A percentile compares a stretch with the other conserved stretches of the same genome.
Evolutionary conservation across 1,140 invertebrate genomes (phyloP).

Genomic region (Spodoptera litura): DNA sequence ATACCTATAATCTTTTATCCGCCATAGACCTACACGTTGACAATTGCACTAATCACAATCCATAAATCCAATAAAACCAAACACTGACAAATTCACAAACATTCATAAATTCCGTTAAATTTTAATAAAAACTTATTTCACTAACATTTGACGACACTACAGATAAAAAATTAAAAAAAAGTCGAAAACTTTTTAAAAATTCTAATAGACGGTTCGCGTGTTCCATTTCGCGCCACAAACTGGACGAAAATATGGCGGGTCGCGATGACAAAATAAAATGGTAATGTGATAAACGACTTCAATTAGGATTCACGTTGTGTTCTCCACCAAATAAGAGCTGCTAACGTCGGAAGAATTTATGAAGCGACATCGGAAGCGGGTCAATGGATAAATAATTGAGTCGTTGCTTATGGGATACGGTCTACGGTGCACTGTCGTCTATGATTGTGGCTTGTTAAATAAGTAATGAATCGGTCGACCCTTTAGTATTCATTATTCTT

Average conservation of each 20-base stretch:
- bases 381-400: constrained; percentile 69
- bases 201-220: constrained; percentile 58
- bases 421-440: not conserved
- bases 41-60: too few species aligned
- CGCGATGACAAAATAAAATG: constrained; percentile 60
- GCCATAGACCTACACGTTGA: too few species aligned
- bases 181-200: constrained; percentile 41
- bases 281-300: constrained; percentile 54
- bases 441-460: not conserved
- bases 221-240: constrained; percentile 63
- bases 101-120: not conserved
- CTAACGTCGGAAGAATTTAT: constrained; percentile 56
- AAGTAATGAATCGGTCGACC: too few species aligned
- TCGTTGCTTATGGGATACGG: constrained; percentile 46
- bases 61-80: too few species aligned
- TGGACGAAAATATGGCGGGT: constrained; percentile 65
- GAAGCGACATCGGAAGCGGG: constrained; percentile 54
- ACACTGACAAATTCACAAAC: not conserved
- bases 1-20: too few species aligned
- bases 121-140: not conserved
- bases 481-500: not conserved
- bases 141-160: constrained; percentile 15
- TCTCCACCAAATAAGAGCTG: constrained; percentile 60
- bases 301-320: constrained; percentile 64
- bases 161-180: constrained; percentile 28